Percentiles rank a stretch among this genome's conserved stretches.
These are phyloP conservation scores for Thaumetopoea pityocampa DNA, from an alignment of 1,140 invertebrate species.

Conservation along the genomic window DNA sequence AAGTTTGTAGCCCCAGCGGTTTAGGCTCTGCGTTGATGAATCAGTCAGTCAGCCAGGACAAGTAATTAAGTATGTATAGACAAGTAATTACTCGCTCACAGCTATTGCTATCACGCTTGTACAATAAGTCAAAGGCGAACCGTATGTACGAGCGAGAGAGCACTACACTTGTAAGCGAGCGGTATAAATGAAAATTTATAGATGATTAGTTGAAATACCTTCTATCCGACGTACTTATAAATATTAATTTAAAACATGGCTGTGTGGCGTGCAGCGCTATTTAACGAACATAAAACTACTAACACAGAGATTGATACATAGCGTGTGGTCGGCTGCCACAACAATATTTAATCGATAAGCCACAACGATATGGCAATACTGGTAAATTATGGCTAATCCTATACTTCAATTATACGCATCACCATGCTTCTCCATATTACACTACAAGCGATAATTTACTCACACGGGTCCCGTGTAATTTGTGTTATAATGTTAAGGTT, in stretches of 20 bases:
- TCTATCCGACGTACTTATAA: conserved; percentile 1
- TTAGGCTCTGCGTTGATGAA: no score
- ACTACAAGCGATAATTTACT: conserved; percentile 69
- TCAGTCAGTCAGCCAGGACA: no score
- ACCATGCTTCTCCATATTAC: conserved; percentile 60
- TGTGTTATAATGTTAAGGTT: conserved; percentile 30
- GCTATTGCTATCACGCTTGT: no score
- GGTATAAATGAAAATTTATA: no score
- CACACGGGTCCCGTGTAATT: conserved; percentile 55
- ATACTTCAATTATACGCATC: conserved; percentile 54
- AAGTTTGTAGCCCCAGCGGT: no score
- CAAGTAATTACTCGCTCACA: no score
- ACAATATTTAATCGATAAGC: conserved; percentile 49
- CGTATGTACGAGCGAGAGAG: no score
- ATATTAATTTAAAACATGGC: conserved; percentile 20
- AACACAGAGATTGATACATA: conserved; percentile 42
- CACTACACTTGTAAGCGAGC: no score
- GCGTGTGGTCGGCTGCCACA: conserved; percentile 37
- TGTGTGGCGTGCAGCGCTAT: conserved; percentile 23
- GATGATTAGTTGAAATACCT: no score
- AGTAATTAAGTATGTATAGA: no score
- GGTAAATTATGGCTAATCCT: conserved; percentile 41
- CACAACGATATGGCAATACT: conserved; percentile 52
- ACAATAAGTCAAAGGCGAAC: no score
- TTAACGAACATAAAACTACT: conserved; percentile 36